Base-by-base conservation (phyloP, 2,888 invertebrate genomes). In the Oxycera nigricornis region DNA sequence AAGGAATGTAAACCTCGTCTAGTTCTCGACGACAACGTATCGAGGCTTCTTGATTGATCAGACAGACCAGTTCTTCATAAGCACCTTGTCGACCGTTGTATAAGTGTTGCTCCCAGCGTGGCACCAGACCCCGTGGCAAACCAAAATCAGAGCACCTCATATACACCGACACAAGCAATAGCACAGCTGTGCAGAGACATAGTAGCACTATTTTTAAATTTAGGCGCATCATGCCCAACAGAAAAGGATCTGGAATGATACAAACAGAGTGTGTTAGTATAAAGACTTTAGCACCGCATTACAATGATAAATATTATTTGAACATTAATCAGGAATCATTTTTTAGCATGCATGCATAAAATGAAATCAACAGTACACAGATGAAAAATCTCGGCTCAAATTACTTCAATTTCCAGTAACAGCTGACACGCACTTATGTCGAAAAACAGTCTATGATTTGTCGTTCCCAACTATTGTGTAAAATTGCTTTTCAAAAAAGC, bases 1-100 rank as follows among this genome's bases (percentile, higher is more conserved):
- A 97, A 24, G 97, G 97, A 80, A 97, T 86, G 84, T 91, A 97
- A 31, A 97, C 92, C 86, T 96, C 95, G 80, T 92, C 91, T n/a
- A 90, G 90, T 82, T 94, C 93, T 72, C 91, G 90, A 73, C 91
- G 90, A 83, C 96, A 95, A 52, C 90, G 89, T 79, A 95, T 89
- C 2, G 91, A 90, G 82, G 93, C 93, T 81, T 95, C 94, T 70
- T 93, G 94, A 86, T 97, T 96, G 82, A 97, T 96, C 78, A 90
- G 87, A 83, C 97, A 97, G 82, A 94, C 94, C 79, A 95, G 92
- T 81, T 92, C 92, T 81, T 91, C 82, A 50, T 83, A 74, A 0
- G 75, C 22, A 57, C 73, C 73, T n/a, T 46, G 73, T n/a, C 52
- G 73, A 68, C 30, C 26, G 24, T 55, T 74, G 61, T 70, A 74